These are phyloP conservation scores for Lanius ludovicianus DNA, from an alignment of 2,113 vertebrate genomes.

Conservation along the genomic window DNA sequence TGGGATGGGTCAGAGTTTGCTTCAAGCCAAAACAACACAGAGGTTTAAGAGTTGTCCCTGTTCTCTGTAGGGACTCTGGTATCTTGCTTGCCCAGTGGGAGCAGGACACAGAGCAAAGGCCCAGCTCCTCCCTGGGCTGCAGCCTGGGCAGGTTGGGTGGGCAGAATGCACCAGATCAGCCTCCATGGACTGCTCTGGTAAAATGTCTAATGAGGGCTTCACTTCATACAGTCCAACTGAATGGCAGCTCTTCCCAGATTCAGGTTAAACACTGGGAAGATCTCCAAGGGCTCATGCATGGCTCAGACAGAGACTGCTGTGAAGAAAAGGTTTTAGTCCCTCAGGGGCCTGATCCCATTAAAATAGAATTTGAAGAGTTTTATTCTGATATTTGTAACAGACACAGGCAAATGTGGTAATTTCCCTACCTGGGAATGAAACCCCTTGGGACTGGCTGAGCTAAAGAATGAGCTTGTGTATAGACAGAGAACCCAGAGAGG, in stretches of 20 bases:
- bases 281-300: background rate
- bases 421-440: background rate
- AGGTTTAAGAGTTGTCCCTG: background rate
- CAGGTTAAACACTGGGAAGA: background rate
- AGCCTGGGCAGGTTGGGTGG: background rate
- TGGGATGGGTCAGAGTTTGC: accelerated
- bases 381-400: background rate
- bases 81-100: background rate
- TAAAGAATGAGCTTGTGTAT: background rate
- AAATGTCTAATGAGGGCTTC: background rate
- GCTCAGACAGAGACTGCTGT: background rate
- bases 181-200: background rate
- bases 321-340: background rate
- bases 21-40: background rate
- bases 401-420: background rate
- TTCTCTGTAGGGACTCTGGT: background rate
- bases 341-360: background rate
- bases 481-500: background rate
- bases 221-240: background rate
- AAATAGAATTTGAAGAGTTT: background rate
- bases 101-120: background rate
- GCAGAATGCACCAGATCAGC: background rate
- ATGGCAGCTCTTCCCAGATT: background rate
- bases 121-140: background rate
- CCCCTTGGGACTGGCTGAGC: background rate